These are phyloP conservation scores for Hermodice carunculata DNA, from an alignment of 2,888 invertebrate species.

Conservation along the genomic window DNA sequence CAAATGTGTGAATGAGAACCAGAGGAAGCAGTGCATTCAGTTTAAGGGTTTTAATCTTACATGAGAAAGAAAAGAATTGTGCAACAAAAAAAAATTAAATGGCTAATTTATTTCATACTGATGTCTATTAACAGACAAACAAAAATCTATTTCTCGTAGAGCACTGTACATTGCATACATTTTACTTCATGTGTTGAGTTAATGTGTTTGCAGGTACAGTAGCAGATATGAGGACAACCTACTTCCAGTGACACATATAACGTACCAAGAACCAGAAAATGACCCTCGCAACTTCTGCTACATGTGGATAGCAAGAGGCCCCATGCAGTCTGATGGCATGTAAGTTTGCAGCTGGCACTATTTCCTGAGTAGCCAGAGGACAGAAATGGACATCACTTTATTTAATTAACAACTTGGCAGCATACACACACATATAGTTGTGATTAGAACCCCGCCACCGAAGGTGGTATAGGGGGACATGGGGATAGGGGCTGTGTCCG, in stretches of 20 bases:
- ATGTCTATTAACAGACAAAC: too few relatives aligned
- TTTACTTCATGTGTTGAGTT: too few relatives aligned
- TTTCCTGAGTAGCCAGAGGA: neutral
- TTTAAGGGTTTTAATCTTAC: too few relatives aligned
- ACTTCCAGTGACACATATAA: constrained; percentile 72
- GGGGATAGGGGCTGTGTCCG: too few relatives aligned
- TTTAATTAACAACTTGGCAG: neutral
- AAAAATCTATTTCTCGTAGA: neutral
- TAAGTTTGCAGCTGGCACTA: neutral
- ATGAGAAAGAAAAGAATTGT: too few relatives aligned
- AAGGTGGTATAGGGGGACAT: too few relatives aligned
- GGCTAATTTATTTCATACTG: too few relatives aligned
- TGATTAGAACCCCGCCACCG: too few relatives aligned
- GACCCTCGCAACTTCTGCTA: constrained; percentile 93
- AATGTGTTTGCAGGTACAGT: constrained; percentile 49
- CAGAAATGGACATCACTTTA: neutral
- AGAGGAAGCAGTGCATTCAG: too few relatives aligned
- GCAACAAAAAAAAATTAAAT: too few relatives aligned
- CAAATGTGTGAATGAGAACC: too few relatives aligned
- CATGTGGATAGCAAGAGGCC: constrained; percentile 79
- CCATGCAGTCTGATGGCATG: constrained; percentile 24
- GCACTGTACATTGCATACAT: neutral
- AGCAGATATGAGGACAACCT: constrained; percentile 58
- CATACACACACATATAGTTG: neutral
- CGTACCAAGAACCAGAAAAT: constrained; percentile 86